These are phyloP conservation scores for Mamestra brassicae DNA, from an alignment of 2,888 invertebrate genomes.

Conservation along the genomic window DNA sequence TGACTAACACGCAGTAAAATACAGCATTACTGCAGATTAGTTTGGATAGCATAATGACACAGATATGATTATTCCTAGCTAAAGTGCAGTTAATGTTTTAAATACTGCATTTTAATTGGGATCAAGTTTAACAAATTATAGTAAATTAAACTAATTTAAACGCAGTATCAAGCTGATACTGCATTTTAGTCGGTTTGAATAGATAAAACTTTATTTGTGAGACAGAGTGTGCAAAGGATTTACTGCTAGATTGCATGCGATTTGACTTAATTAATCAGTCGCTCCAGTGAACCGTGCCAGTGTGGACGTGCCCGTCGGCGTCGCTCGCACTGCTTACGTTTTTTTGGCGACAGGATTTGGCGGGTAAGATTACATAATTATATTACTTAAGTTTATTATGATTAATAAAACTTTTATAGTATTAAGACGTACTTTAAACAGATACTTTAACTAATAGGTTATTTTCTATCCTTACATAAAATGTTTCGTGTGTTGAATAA, in stretches of 20 bases:
- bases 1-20: too few relatives aligned
- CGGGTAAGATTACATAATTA: slow-evolving; percentile 26
- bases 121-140: too few relatives aligned
- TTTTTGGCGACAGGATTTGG: slow-evolving; percentile 27
- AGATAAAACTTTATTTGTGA: too few relatives aligned
- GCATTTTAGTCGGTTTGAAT: too few relatives aligned
- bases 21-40: too few relatives aligned
- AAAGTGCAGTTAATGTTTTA: too few relatives aligned
- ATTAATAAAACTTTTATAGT: slow-evolving; percentile 27
- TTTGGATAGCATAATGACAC: too few relatives aligned
- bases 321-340: slow-evolving; percentile 27
- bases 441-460: slow-evolving; percentile 16
- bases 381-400: slow-evolving; percentile 26
- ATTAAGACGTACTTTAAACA: slow-evolving; percentile 27
- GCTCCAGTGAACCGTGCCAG: slow-evolving; percentile 26
- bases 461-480: slow-evolving; percentile 20
- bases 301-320: slow-evolving; percentile 26
- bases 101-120: too few relatives aligned
- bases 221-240: slow-evolving; percentile 26
- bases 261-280: slow-evolving; percentile 27
- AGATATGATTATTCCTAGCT: too few relatives aligned
- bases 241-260: slow-evolving; percentile 27
- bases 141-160: too few relatives aligned
- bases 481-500: slow-evolving; percentile 16
- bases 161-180: too few relatives aligned